phyloP scores from a whole-genome alignment of 2,797 vertebrate genomes.

The Gadopsis marmoratus region DNA sequence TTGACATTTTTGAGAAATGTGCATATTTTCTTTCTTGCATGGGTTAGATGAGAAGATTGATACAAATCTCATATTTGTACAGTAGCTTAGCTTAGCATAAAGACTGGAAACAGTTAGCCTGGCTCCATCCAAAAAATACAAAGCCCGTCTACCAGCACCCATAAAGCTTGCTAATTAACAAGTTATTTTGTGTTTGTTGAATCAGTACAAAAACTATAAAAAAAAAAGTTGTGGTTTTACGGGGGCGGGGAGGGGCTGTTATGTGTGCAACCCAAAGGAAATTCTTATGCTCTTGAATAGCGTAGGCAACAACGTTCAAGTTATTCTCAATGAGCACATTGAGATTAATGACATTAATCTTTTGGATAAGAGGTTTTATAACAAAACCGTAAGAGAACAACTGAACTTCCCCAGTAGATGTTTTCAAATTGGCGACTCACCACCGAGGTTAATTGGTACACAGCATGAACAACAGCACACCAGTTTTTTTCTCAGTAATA shows the following conservation, averaged over 20 bases:
- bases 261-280: neutral
- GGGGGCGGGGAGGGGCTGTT: too few species aligned
- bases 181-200: neutral
- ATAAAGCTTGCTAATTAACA: neutral
- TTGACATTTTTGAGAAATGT: neutral
- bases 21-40: neutral
- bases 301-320: neutral
- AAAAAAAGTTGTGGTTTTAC: neutral
- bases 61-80: neutral
- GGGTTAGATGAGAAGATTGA: neutral
- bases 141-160: neutral
- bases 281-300: neutral
- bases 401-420: neutral
- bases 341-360: neutral
- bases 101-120: neutral
- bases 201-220: neutral
- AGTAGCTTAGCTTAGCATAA: neutral
- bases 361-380: neutral
- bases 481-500: neutral
- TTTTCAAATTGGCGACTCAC: neutral
- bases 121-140: neutral
- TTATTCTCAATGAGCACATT: neutral
- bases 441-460: neutral
- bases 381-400: neutral
- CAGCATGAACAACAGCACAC: neutral